These are phyloP conservation scores for Trissoscelio sp. DNA, from an alignment of 2,888 invertebrate species.

Conservation along the genomic window DNA sequence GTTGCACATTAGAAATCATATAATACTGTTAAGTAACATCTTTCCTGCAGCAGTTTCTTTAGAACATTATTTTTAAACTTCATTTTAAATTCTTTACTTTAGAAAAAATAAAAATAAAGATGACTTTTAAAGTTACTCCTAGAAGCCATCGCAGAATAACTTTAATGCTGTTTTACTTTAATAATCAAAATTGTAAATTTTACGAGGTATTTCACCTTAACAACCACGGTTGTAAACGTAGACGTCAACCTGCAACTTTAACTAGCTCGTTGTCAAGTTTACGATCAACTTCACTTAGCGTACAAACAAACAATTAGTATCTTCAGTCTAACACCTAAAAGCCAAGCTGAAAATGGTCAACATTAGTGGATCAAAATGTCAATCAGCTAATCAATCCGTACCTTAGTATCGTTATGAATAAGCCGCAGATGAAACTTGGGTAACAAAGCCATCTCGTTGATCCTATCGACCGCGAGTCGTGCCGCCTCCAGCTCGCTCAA, in stretches of 20 bases:
- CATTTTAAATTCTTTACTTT: no score
- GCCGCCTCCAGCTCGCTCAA: conserved; percentile 91
- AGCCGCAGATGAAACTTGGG: conserved; percentile 90
- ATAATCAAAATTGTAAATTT: not conserved
- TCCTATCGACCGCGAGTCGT: conserved; percentile 90
- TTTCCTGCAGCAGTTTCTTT: no score
- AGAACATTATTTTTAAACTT: no score
- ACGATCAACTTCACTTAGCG: not conserved
- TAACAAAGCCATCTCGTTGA: conserved; percentile 88
- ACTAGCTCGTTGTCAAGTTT: not conserved
- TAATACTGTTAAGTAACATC: no score
- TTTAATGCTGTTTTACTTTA: no score
- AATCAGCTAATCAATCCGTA: conserved; percentile 82
- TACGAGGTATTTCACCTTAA: not conserved
- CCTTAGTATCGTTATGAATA: conserved; percentile 94
- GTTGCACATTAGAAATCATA: no score
- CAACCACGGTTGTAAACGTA: not conserved
- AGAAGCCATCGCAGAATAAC: no score
- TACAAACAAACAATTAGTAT: not conserved
- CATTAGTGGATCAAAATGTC: not conserved
- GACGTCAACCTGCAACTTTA: not conserved
- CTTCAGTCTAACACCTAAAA: not conserved
- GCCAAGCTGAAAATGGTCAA: not conserved
- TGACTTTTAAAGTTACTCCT: no score
- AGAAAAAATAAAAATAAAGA: no score